Conservation (phyloP, 2,113 vertebrate species). For the Blennius ocellaris region DNA sequence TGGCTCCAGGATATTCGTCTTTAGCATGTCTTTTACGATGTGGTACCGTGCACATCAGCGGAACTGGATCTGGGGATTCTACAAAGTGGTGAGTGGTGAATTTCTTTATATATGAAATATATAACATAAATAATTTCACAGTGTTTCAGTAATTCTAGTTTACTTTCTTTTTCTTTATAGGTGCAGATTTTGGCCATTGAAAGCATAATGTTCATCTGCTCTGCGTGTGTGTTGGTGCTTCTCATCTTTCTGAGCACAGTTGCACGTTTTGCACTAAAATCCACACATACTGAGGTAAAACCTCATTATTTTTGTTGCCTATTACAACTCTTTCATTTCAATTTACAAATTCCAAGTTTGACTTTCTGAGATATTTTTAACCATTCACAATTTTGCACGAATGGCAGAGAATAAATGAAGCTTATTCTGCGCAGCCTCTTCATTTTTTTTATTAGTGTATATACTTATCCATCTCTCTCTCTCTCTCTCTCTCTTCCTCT, state of each 20-base stretch:
- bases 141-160: neutral
- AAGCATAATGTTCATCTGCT: constrained; percentile 30
- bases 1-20: neutral
- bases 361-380: too few species aligned
- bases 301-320: neutral
- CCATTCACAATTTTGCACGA: too few species aligned
- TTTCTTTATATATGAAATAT: neutral
- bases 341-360: too few species aligned
- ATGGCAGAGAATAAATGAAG: too few species aligned
- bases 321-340: too few species aligned
- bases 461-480: too few species aligned
- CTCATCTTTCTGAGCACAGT: constrained; percentile 67
- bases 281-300: constrained; percentile 67
- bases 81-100: constrained; percentile 15
- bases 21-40: fast-evolving
- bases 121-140: neutral
- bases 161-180: constrained; percentile 25
- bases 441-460: too few species aligned
- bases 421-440: too few species aligned
- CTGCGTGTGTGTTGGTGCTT: constrained; percentile 49
- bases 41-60: too few species aligned
- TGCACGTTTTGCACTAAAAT: constrained; percentile 66
- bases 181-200: fast-evolving
- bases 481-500: too few species aligned
- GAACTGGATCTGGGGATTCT: fast-evolving